These are phyloP conservation scores for Oedothorax gibbosus DNA, from an alignment of 1,140 invertebrate genomes.

Conservation along the genomic window DNA sequence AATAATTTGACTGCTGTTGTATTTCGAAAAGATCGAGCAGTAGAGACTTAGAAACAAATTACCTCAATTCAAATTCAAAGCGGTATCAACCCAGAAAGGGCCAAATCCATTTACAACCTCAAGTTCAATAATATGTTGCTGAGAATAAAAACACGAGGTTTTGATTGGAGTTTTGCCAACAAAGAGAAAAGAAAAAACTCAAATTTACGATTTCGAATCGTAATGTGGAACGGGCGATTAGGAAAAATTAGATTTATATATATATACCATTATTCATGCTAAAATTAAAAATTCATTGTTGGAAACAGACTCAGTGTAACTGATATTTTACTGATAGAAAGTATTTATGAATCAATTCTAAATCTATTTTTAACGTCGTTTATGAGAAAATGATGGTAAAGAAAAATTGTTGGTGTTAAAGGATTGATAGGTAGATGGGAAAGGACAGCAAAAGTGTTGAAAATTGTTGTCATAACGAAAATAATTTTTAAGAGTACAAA, in stretches of 20 bases:
- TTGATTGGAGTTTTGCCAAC: slow-evolving; percentile 39
- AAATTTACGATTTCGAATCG: slow-evolving; percentile 31
- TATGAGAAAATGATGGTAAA: no score
- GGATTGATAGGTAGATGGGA: no score
- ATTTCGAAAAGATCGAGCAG: not conserved
- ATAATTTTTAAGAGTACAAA: no score
- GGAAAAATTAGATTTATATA: slow-evolving; percentile 30
- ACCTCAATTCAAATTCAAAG: slow-evolving; percentile 37
- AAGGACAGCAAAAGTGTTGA: no score
- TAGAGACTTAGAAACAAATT: slow-evolving; percentile 28
- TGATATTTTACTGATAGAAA: no score
- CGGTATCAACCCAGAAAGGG: slow-evolving; percentile 20
- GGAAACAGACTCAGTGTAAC: slow-evolving; percentile 16
- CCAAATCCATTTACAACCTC: slow-evolving; percentile 31
- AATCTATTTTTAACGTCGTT: no score
- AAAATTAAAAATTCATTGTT: slow-evolving; percentile 8
- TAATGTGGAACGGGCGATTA: slow-evolving; percentile 27
- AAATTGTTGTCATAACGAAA: no score
- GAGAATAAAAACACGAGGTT: slow-evolving; percentile 32
- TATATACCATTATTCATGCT: slow-evolving; percentile 4
- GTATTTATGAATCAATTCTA: no score
- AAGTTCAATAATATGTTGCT: slow-evolving; percentile 26
- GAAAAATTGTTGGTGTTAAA: no score
- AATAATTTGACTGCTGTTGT: no score
- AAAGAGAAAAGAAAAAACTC: slow-evolving; percentile 15